Percentiles rank a stretch among this genome's conserved stretches.
Conservation (phyloP, 1,140 invertebrate species). For the Philotrypesis tridentata region DNA sequence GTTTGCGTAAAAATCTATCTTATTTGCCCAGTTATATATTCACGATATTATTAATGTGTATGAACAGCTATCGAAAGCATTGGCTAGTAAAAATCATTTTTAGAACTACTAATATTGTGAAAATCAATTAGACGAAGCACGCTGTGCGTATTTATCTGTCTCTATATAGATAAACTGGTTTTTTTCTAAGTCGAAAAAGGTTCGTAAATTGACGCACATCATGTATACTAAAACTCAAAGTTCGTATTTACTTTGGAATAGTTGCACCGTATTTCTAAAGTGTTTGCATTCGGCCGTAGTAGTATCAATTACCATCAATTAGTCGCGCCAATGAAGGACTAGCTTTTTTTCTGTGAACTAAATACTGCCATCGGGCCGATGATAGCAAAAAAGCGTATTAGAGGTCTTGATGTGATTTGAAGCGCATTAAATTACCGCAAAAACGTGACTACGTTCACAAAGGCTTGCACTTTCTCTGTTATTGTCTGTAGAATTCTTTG, state of each 20-base stretch:
- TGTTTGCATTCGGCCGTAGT: neutral
- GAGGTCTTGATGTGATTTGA: neutral
- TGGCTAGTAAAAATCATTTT: no score
- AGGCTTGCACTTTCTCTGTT: neutral
- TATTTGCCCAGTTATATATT: neutral
- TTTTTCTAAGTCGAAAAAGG: no score
- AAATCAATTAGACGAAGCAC: no score
- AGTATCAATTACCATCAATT: constrained; percentile 26
- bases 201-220: neutral
- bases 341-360: neutral
- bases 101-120: neutral
- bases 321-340: neutral
- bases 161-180: no score
- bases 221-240: neutral
- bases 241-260: neutral
- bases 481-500: neutral
- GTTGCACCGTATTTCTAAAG: no score
- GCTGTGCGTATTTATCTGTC: no score
- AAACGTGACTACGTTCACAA: neutral
- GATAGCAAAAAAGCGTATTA: neutral
- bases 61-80: neutral
- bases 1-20: neutral
- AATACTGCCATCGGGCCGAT: neutral
- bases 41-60: neutral
- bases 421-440: neutral